Base-by-base conservation (phyloP, 2,797 vertebrate species). In the Aldrovandia affinis region DNA sequence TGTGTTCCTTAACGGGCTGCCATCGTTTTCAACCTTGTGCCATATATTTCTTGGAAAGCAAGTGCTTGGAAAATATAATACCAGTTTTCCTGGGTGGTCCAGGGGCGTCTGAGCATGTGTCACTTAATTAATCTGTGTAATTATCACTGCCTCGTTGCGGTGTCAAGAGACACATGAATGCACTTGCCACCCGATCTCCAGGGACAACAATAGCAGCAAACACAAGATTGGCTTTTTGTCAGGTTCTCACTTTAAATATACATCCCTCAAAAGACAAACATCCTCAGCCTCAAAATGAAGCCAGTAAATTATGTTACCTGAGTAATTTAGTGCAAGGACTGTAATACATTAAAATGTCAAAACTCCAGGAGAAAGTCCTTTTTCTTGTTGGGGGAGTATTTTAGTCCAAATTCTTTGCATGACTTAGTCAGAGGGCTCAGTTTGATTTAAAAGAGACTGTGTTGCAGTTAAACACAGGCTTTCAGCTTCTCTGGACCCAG, bases 51-150 rank as follows among this genome's bases (percentile, higher is more conserved):
- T 77, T 44, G 73, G 22, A 77, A 77, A 77, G 20, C 2, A 22
- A 80, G 28, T 15, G 42, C 25, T 4, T n/a, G 15, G 78, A 55
- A 80, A 55, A 28, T 20, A 80, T 20, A 55, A 57, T 57, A 55
- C 52, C 54, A 20, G 47, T 82, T 82, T 82, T 68, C 42, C 44
- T 82, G 42, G 81, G 81, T 68, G 39, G 81, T 61, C 55, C 33
- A 18, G 25, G 39, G 55, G 22, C 39, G 2, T 52, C 28, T 68
- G 81, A 68, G 44, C 59, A 50, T 50, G 42, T 82, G 81, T 68
- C 81, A 82, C 80, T 81, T 81, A 63, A 82, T 82, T 82, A 82
- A 68, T 82, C 61, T 68, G 28, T 47, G 59, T 82, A 82, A 68
- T 82, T 82, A 82, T 82, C 36, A 10, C 42, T 68, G 63, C 61